These are phyloP conservation scores for Grantiella picta DNA, from an alignment of 2,113 vertebrate genomes.

Conservation along the genomic window DNA sequence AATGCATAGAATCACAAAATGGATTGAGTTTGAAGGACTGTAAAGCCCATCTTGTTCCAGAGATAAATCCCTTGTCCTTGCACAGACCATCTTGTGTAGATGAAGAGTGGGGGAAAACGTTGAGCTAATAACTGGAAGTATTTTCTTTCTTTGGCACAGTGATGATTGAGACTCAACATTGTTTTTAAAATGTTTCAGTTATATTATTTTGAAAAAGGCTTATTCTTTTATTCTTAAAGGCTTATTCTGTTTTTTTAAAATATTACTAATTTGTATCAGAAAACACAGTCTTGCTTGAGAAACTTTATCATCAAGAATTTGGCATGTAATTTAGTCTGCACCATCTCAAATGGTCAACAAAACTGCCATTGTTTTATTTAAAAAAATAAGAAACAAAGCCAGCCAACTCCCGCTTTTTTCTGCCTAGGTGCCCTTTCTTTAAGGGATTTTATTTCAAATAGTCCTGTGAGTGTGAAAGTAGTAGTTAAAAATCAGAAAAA, in stretches of 20 bases:
- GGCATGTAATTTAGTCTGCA: not conserved
- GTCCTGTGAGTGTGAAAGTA: not conserved
- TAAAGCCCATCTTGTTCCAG: not conserved
- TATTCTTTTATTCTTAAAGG: not conserved
- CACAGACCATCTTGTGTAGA: not conserved
- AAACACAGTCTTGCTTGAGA: not conserved
- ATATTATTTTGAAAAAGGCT: not conserved
- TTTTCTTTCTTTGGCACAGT: not conserved
- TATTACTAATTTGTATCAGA: not conserved
- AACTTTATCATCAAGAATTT: not conserved
- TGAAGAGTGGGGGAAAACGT: accelerated
- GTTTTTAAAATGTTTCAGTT: not conserved
- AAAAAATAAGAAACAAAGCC: not conserved
- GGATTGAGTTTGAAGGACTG: not conserved
- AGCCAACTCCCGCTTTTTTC: not conserved
- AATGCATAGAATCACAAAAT: not conserved
- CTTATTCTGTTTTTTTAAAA: not conserved
- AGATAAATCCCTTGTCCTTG: not conserved
- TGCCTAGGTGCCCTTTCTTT: not conserved
- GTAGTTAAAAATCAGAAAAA: not conserved
- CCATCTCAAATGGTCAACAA: not conserved
- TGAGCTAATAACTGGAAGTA: not conserved
- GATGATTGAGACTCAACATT: not conserved
- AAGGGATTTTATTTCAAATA: not conserved
- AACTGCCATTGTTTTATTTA: not conserved